Evolutionary conservation across 2,797 vertebrate species (phyloP).

Genomic region (Pangasius krempfi): DNA sequence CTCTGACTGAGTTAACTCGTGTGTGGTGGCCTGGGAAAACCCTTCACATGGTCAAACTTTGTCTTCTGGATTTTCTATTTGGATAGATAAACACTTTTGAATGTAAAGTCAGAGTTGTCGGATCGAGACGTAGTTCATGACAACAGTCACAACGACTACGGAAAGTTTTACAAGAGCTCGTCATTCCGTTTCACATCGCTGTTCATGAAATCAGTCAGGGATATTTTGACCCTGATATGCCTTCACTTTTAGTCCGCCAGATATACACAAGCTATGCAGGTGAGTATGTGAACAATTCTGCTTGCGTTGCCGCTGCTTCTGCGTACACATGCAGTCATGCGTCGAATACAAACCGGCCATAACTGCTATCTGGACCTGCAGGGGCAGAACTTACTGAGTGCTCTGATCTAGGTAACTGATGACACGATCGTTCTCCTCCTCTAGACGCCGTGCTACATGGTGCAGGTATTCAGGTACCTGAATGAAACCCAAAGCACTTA

Average conservation of each 20-base stretch:
- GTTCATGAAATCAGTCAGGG: background rate
- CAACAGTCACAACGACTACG: background rate
- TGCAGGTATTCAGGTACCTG: conserved; percentile 98
- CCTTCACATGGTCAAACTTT: background rate
- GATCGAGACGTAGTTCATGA: background rate
- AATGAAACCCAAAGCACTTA: conserved; percentile 41
- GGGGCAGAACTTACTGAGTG: conserved; percentile 87
- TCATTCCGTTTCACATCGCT: background rate
- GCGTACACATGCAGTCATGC: background rate
- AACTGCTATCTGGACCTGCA: background rate
- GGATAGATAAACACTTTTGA: background rate
- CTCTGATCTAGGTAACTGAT: conserved; percentile 99
- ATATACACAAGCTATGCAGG: no score
- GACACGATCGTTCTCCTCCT: conserved; percentile 96
- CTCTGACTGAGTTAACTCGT: background rate
- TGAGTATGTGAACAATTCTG: background rate
- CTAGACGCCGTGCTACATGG: conserved; percentile 95
- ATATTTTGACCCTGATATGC: background rate
- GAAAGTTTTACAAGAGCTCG: background rate
- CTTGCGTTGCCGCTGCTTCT: background rate
- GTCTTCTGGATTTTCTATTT: background rate
- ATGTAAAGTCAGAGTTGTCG: background rate
- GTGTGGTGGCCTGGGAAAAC: background rate
- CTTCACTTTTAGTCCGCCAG: background rate
- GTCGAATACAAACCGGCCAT: background rate